These are phyloP conservation scores for Raja brachyura DNA, from an alignment of 2,113 vertebrate species.

Conservation along the genomic window DNA sequence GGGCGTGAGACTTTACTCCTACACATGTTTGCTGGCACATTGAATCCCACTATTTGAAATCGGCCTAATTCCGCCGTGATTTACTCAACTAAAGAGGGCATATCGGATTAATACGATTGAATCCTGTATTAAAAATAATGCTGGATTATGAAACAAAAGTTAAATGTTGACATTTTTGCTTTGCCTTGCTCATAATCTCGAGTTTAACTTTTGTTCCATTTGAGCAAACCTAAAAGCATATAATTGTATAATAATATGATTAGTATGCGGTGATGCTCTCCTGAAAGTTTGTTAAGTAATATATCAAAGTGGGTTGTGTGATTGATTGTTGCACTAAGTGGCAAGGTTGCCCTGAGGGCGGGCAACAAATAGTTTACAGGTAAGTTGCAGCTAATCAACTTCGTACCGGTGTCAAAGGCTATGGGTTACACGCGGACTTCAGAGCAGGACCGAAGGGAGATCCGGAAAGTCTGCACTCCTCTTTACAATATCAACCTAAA, in stretches of 20 bases:
- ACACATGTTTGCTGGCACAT: neutral
- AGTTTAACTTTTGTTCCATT: neutral
- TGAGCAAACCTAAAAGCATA: neutral
- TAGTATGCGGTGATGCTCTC: neutral
- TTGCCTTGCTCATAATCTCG: neutral
- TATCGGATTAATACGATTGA: neutral
- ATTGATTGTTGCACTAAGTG: constrained; percentile 32
- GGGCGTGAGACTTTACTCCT: neutral
- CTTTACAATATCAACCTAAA: neutral
- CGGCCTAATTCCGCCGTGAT: neutral
- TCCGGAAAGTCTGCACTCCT: neutral
- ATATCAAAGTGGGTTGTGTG: neutral
- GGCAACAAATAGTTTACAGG: neutral
- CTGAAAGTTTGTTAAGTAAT: neutral
- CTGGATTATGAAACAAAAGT: neutral
- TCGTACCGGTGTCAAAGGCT: neutral
- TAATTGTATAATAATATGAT: neutral
- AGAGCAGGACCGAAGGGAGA: neutral
- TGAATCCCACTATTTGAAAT: neutral
- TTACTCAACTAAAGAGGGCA: neutral
- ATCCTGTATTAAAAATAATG: neutral
- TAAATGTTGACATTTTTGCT: neutral
- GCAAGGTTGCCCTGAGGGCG: constrained; percentile 5
- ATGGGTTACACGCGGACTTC: neutral
- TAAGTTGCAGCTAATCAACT: neutral